Evolutionary conservation across 2,797 vertebrate species (phyloP), one percentile per base, ranked within the genome.

Genomic region (Pteronotus mesoamericanus): DNA sequence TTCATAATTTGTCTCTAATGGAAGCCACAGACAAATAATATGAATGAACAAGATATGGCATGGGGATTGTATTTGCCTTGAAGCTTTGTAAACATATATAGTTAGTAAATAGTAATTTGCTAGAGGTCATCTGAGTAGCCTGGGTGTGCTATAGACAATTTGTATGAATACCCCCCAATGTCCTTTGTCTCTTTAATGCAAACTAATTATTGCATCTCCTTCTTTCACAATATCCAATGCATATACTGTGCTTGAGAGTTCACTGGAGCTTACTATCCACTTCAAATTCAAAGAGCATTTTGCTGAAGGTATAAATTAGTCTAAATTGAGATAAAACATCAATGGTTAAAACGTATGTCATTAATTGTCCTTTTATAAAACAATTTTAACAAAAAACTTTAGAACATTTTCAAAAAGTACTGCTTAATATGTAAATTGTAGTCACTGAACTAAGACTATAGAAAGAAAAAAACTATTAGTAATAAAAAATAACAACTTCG

Each of bases 301-400:
- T 93, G 3, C 0, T 84, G 5, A 93, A 55, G 3, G 5, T 46
- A 84, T 16, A 77, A 69, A 77, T 64, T 61, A 71, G 22, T 69
- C 46, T 85, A 88, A 93, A 75, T 26, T 80, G n/a, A 82, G 51
- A 64, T 24, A 44, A 72, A 86, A 68, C 5, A 42, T 6, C 68
- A 74, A 46, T 46, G 2, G 0, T 51, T 80, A 92, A 71, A 72
- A 69, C 75, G 16, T 18, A 8, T 55, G 42, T 75, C 2, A 68
- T 72, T 69, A n/a, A 69, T 74, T 90, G 74, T 75, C 16, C 32
- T 80, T 90, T 69, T 37, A 64, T 82, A 44, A 78, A 51, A 80
- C 12, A 59, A 64, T 22, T 87, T 94, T 68, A 69, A 84, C 15
- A 82, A 29, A 96, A 86, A 59, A 32, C 12, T 77, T 16, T 34